Evolutionary conservation across 2,888 invertebrate genomes (phyloP), one percentile per base, ranked within the genome.

Genomic region (Cistogaster globosa): DNA sequence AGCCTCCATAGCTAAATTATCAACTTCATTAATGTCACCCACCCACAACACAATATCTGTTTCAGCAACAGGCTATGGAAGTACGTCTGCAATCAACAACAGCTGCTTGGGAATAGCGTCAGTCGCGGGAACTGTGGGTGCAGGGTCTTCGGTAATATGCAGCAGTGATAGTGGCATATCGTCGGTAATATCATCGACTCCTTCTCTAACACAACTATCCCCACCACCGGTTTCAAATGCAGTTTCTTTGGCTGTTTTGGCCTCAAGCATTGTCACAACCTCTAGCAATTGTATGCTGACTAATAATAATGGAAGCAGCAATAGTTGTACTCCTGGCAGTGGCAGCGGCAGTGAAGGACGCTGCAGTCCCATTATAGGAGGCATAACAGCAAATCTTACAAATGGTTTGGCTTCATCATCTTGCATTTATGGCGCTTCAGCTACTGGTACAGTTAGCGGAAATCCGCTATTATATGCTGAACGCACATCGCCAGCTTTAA

Each of bases 141-240:
- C 62, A n/a, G 81, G 75, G 45, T 78, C 86, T 48, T 84, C 86
- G 48, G 84, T 86, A 38, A 87, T 87, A 74, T 90, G 91, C 80
- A 91, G 86, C 79, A 87, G 86, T 78, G 91, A 91, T 86, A 91
- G 91, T 87, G 91, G 91, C 87, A 91, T 91, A 80, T 91, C 91
- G 26, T 87, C 88, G 75, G 84, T 88, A 48, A 87, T 87, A 53
- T 88, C 88, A 36, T 88, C 88, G 63, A 88, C 88, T 6, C 88
- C 88, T 4, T 90, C 91, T 11, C 82, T 91, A 60, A 89, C 89
- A 57, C 91, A 91, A 87, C 89, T 91, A 57, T 91, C 91, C 83
- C 91, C 91, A 51, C 91, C 91, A 74, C 86, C 86, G 72, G 83
- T 79, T 68, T 74, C 79, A 7, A 87, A 85, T 81, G 80, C 84